Base-by-base conservation (phyloP, 2,888 invertebrate genomes). In the Cephus pulcher region DNA sequence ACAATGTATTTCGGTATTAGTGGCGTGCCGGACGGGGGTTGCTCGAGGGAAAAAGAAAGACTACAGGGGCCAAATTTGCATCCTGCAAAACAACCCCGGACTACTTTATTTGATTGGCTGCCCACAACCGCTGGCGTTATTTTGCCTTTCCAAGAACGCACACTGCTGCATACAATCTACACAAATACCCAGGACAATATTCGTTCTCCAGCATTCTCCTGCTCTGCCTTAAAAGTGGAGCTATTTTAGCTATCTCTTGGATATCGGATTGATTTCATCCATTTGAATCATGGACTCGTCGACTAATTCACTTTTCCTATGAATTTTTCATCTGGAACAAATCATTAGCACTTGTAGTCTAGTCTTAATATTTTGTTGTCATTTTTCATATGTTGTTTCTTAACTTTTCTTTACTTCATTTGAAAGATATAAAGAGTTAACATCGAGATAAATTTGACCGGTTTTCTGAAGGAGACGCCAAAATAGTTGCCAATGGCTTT, bases 71-170 rank as follows among this genome's bases (percentile, higher is more conserved):
- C 80, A 81, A 87, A 89, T 89, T 89, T 89, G 88, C 89, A 89
- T 89, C 86, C 82, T 83, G 85, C 85, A 85, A 88, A 86, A 87
- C 86, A 89, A 88, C 87, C 86, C 83, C 86, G 84, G 86, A 87
- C 88, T 89, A 89, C 89, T 89, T 89, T 88, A 89, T 89, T 89
- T 88, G 88, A 89, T 89, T 89, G 88, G 88, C 86, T 86, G 86
- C 86, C 80, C 83, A 79, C 77, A 79, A 83, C 78, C 56, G 56
- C 56, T 56, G 9, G 56, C 56, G 56, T 56, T 56, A 56, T 56
- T 56, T 56, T 23, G 56, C 56, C 15, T 56, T 23, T 23, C 56
- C 56, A 23, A 56, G 56, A 23, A 56, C 56, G 56, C 56, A 56
- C 56, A 56, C 56, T 56, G 56, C 23, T 56, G 56, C 9, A 56